A percentile compares a stretch with the other conserved stretches of the same genome.
These are phyloP conservation scores for Anneissia japonica DNA, from an alignment of 35 echinoderm and acorn worm genomes.

Conservation along the genomic window DNA sequence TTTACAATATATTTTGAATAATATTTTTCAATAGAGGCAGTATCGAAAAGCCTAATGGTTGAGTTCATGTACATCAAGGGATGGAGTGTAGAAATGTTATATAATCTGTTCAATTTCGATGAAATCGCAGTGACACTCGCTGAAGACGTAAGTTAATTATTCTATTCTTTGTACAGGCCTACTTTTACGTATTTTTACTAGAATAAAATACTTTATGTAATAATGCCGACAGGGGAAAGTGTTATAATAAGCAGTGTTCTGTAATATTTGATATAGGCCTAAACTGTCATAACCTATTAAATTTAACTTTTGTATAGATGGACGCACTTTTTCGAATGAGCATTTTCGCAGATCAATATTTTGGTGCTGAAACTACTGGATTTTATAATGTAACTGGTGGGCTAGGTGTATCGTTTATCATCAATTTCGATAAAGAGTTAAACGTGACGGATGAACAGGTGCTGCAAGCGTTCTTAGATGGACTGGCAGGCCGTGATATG, in stretches of 20 bases:
- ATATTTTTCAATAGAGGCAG: no score
- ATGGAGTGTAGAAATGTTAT: not conserved
- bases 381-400: not conserved
- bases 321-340: not conserved
- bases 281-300: no score
- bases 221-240: no score
- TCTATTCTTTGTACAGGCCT: no score
- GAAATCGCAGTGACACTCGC: not conserved
- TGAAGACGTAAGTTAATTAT: not conserved
- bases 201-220: no score
- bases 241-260: no score
- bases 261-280: no score
- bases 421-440: not conserved
- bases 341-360: not conserved
- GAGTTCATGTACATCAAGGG: not conserved
- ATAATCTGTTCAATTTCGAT: not conserved
- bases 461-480: not conserved
- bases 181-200: no score
- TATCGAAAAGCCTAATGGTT: not conserved
- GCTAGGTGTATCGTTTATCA: not conserved
- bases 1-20: no score
- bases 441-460: not conserved
- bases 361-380: not conserved
- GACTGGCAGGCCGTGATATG: not conserved
- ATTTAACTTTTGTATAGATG: not conserved